Percentiles rank a stretch among this genome's conserved stretches.
Conservation (phyloP, 2,888 invertebrate genomes). For the Hymenopus coronatus region DNA sequence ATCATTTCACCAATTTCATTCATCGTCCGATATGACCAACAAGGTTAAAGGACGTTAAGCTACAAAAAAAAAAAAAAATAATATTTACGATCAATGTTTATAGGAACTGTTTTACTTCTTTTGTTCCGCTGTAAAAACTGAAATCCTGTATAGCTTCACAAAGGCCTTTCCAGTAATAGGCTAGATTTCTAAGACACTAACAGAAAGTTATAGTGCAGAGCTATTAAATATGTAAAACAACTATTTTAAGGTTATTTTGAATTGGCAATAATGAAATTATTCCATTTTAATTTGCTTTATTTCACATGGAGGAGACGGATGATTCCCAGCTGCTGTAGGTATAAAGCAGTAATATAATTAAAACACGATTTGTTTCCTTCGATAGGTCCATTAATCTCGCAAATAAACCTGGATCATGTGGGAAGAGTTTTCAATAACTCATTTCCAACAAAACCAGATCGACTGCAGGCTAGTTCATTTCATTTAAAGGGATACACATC, state of each 20-base stretch:
- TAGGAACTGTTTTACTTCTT: too few species aligned
- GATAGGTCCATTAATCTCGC: background rate
- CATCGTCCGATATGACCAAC: too few species aligned
- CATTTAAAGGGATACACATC: background rate
- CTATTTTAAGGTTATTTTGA: background rate
- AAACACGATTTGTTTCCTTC: background rate
- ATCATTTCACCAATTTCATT: too few species aligned
- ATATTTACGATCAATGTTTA: too few species aligned
- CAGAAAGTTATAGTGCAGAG: too few species aligned
- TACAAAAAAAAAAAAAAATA: too few species aligned
- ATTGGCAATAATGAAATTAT: background rate
- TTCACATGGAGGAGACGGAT: background rate
- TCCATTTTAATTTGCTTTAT: background rate
- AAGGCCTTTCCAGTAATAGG: too few species aligned
- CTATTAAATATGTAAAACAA: too few species aligned
- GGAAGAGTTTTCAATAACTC: background rate
- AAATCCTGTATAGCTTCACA: too few species aligned
- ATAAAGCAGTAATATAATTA: background rate
- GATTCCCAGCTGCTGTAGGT: background rate
- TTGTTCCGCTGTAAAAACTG: too few species aligned
- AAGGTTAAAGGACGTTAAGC: too few species aligned
- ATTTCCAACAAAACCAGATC: background rate
- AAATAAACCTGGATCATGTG: background rate
- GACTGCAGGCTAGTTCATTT: background rate
- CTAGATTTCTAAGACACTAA: too few species aligned